Conservation (phyloP, 64 coral and sea anemone species). For the Actinia equina region DNA sequence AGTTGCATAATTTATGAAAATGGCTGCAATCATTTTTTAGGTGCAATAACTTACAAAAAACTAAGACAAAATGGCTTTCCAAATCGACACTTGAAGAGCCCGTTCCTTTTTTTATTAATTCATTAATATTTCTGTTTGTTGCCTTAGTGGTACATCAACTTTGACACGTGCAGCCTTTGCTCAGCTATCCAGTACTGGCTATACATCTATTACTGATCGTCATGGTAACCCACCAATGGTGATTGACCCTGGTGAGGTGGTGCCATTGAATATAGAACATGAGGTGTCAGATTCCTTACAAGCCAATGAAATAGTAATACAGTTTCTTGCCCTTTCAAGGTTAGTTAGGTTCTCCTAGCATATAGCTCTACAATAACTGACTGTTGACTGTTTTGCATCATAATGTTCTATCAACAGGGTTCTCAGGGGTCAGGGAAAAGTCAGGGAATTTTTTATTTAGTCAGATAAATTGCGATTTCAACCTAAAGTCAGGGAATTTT, state of each 20-base stretch:
- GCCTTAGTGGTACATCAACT: conserved; percentile 13
- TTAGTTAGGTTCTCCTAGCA: conserved; percentile 16
- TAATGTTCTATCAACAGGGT: too few species aligned
- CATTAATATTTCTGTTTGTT: neutral
- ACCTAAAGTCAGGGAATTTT: too few species aligned
- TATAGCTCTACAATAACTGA: too few species aligned
- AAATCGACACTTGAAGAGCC: too few species aligned
- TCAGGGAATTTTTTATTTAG: too few species aligned
- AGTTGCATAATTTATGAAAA: too few species aligned
- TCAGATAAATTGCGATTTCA: too few species aligned
- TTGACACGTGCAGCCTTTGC: conserved; percentile 88
- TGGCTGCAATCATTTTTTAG: too few species aligned
- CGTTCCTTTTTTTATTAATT: neutral
- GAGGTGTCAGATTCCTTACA: conserved; percentile 71
- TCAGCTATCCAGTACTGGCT: conserved; percentile 80
- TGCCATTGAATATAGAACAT: conserved; percentile 56
- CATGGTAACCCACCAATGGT: conserved; percentile 84
- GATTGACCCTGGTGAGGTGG: conserved; percentile 66
- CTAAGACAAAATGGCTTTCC: too few species aligned
- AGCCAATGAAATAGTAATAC: conserved; percentile 89
- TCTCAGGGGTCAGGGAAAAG: too few species aligned
- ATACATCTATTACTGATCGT: conserved; percentile 78
- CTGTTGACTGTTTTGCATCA: too few species aligned
- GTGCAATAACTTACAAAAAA: too few species aligned
- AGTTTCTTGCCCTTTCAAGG: conserved; percentile 93